These are phyloP conservation scores for Callimorpha dominula DNA, from an alignment of 2,888 invertebrate genomes.

Conservation along the genomic window DNA sequence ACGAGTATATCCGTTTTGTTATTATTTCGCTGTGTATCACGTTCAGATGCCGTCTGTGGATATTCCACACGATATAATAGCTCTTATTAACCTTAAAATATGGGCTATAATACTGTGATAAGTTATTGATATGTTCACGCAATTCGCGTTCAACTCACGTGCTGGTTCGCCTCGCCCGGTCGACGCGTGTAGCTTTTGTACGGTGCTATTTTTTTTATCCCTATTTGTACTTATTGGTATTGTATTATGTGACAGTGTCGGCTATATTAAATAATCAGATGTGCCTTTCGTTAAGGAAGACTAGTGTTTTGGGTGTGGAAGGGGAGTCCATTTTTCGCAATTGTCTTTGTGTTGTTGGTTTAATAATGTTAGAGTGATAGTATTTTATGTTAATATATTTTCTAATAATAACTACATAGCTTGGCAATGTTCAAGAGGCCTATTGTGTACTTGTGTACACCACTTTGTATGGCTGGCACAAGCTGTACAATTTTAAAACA, in stretches of 20 bases:
- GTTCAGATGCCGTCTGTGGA: constrained; percentile 62
- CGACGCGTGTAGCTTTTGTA: constrained; percentile 72
- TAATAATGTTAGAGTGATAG: no score
- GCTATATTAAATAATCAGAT: constrained; percentile 71
- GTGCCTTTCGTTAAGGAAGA: constrained; percentile 55
- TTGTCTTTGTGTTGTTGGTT: no score
- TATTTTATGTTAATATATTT: no score
- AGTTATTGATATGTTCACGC: constrained; percentile 58
- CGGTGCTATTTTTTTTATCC: constrained; percentile 76
- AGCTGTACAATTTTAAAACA: no score
- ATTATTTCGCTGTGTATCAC: constrained; percentile 73
- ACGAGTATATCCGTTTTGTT: constrained; percentile 64
- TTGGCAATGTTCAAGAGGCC: no score
- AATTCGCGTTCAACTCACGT: constrained; percentile 80
- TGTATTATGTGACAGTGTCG: constrained; percentile 71
- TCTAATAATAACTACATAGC: no score
- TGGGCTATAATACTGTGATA: constrained; percentile 55
- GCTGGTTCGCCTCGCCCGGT: constrained; percentile 68
- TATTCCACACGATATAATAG: constrained; percentile 18
- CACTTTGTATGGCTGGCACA: no score
- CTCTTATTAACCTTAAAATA: constrained; percentile 49
- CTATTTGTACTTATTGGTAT: constrained; percentile 76
- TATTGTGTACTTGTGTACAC: no score
- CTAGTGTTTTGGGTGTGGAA: background rate
- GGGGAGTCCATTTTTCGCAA: background rate